A percentile compares a stretch with the other conserved stretches of the same genome.
Conservation (phyloP, 2,113 vertebrate species). For the Steatornis caripensis region DNA sequence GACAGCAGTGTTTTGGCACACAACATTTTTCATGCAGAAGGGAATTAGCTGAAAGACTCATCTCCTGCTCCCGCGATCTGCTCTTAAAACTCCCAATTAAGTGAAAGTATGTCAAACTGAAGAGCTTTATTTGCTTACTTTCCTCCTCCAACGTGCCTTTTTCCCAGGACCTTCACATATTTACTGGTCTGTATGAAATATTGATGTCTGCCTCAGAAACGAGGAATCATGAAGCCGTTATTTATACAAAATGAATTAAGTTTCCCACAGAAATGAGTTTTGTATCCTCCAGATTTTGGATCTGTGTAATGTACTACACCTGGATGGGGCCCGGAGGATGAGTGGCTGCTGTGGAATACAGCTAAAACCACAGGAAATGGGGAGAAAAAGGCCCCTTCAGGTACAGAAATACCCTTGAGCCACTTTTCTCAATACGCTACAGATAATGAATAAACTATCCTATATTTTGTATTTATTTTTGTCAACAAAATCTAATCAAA, state of each 20-base stretch:
- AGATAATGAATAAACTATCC: slow-evolving; percentile 27
- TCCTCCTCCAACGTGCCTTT: background rate
- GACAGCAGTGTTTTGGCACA: background rate
- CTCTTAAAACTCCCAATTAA: background rate
- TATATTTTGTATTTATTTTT: slow-evolving; percentile 66
- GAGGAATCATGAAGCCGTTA: background rate
- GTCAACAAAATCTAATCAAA: slow-evolving; percentile 72
- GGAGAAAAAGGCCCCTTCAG: background rate
- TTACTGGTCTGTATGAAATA: background rate
- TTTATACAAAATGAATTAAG: background rate
- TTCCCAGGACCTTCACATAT: background rate
- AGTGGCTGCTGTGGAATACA: slow-evolving; percentile 13
- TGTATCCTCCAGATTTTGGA: background rate
- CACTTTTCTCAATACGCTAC: background rate
- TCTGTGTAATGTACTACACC: background rate
- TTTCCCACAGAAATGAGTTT: background rate
- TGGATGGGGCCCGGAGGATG: background rate
- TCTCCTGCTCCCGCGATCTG: background rate
- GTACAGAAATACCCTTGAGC: background rate
- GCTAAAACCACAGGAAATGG: background rate
- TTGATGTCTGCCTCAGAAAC: background rate
- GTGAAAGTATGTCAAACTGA: background rate
- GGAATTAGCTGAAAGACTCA: background rate
- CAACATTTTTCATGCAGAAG: background rate
- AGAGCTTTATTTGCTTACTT: background rate